Evolutionary conservation across 2,797 vertebrate genomes (phyloP), one percentile per base, ranked within the genome.

Genomic region (Schizopygopsis pylzovi): DNA sequence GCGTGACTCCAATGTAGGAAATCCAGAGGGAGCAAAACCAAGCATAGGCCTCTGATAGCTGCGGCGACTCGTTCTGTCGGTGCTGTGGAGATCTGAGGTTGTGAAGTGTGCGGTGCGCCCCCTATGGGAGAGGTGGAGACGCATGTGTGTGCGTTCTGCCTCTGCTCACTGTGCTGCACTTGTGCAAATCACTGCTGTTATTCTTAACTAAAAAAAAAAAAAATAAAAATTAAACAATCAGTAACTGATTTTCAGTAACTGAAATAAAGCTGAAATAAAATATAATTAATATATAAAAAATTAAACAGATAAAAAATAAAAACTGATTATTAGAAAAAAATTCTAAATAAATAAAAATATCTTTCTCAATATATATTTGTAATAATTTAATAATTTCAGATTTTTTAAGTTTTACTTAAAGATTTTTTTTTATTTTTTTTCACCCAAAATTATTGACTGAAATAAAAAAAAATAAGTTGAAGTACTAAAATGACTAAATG

Each of bases 41-140:
- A 72, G 20, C 6, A 3, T 25, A 41, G 80, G 52, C 6, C 39
- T 33, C 71, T 45, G 81, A 47, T 22, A 61, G 45, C 12, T 15
- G 86, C 87, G 86, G 89, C 79, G 84, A 49, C 72, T 82, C 54
- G 56, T 73, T 75, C 56, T 56, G 37, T 20, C n/a, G 25, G 33
- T 20, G n/a, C 79, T 76, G 56, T 2, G 6, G 67, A 68, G 79
- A 79, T 28, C 49, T 13, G 18, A 39, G 33, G 73, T 8, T 52
- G 12, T 56, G 49, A 56, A 22, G 56, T 33, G 25, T 52, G 45
- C 3, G 2, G 22, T 22, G 49, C 47, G 4, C 73, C 73, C 47
- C 47, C 73, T 37, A 54, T 33, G 10, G 18, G 18, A 12, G 28
- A 76, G 18, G 18, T 13, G 28, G 49, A 54, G 49, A 47, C 25